These are phyloP conservation scores for Scaptomyza hsui DNA, from an alignment of 1,140 invertebrate species.

Conservation along the genomic window DNA sequence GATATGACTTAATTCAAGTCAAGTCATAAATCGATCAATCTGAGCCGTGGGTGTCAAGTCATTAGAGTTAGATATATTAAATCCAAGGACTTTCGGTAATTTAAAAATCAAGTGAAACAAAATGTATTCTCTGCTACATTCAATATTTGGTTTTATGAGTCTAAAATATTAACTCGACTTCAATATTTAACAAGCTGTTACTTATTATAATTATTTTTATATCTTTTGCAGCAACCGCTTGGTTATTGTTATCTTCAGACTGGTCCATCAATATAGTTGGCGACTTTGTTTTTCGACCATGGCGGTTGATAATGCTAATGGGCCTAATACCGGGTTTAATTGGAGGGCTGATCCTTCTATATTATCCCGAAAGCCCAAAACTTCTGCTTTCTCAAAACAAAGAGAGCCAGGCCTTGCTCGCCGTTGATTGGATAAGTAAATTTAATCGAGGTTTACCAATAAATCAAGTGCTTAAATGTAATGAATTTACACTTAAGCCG, in stretches of 20 bases:
- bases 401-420: slow-evolving; percentile 84
- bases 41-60: no score
- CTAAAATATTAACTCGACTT: no score
- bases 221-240: slow-evolving; percentile 52
- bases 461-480: slow-evolving; percentile 41
- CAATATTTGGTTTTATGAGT: no score
- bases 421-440: slow-evolving; percentile 85
- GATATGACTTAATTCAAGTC: no score
- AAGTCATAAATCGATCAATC: no score
- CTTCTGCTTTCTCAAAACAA: slow-evolving; percentile 85
- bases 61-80: no score
- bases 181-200: no score
- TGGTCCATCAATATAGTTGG: slow-evolving; percentile 59
- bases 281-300: slow-evolving; percentile 84
- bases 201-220: no score
- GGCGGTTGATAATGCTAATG: slow-evolving; percentile 87
- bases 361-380: slow-evolving; percentile 88
- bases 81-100: no score
- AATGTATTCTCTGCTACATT: no score
- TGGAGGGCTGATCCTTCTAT: slow-evolving; percentile 85
- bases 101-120: no score
- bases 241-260: slow-evolving; percentile 62
- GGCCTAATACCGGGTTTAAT: slow-evolving; percentile 85
- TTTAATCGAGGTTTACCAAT: slow-evolving; percentile 84
- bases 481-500: slow-evolving; percentile 52